Base-by-base conservation (phyloP, 2,113 vertebrate genomes). In the Paratilapia polleni region DNA sequence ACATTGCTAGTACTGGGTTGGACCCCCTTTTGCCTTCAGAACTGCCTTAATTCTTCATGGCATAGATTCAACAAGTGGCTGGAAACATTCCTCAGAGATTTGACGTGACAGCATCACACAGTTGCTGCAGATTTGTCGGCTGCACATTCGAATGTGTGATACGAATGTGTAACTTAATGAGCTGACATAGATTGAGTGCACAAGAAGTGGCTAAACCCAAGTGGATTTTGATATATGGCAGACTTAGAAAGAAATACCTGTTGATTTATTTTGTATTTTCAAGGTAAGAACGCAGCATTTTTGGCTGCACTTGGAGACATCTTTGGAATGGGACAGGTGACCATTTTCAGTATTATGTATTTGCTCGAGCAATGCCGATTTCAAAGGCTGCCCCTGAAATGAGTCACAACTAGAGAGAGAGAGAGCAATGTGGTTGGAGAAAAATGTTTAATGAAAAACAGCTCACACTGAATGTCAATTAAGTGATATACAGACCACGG, bases 351-450 rank as follows among this genome's bases (percentile, higher is more conserved):
- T 63, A 66, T 52, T 20, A 41, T 60, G 59, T 14, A 64, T 76
- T 80, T 57, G 22, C 80, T 62, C 12, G 7, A 31, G 24, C 78
- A 84, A 77, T 82, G 36, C 8, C 10, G 28, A 82, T 82, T 85
- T 70, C 1, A 5, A 74, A 74, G 75, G 5, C 19, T 64, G 34
- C 10, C 47, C 38, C 60, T 82, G 19, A 73, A 89, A 87, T 59
- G 47, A 68, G 68, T 77, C 61, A 54, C 3, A 1, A 63, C 57
- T 20, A 24, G 47, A 54, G 49, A 77, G 20, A 58, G 17, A 57
- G 17, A 52, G 47, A 20, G 54, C 26, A 78, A 43, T 36, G 20
- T 15, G 34, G 34, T 60, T 41, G 11, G 28, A 87, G 77, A 83
- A 34, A 85, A 74, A 47, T 38, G 15, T 66, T 78, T 60, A 63